Conservation (phyloP, 2,888 invertebrate genomes). For the Andrena praecox region DNA sequence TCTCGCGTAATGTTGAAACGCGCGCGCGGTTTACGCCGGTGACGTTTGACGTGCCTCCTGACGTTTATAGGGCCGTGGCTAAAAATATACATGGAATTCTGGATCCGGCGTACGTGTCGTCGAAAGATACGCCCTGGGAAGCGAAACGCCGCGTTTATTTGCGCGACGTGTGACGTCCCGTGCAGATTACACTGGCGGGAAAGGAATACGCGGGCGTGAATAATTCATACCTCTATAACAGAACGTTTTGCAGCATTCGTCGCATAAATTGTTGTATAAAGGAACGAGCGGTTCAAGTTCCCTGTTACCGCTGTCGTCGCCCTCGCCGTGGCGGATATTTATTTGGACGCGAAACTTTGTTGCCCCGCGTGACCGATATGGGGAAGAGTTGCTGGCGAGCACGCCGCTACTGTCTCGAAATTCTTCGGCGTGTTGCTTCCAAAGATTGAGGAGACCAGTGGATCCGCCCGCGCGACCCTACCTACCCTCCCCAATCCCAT, state of each 20-base stretch:
- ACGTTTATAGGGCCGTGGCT: not conserved
- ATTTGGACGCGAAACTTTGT: not conserved
- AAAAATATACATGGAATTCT: conserved; percentile 8
- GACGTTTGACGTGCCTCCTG: not conserved
- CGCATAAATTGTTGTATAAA: conserved; percentile 13
- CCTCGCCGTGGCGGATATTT: not conserved
- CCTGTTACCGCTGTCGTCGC: not conserved
- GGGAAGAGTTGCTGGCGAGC: not conserved
- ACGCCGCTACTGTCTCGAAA: not conserved
- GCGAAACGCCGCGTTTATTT: conserved; percentile 40
- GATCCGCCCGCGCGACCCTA: conserved; percentile 13
- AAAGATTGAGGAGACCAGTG: conserved; percentile 3
- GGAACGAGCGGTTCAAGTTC: not conserved
- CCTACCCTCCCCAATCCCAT: conserved; percentile 13
- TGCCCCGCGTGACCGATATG: not conserved
- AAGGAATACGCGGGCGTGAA: conserved; percentile 28
- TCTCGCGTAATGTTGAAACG: not conserved
- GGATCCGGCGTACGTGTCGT: not conserved
- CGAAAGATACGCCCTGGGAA: not conserved
- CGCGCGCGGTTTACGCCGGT: not conserved
- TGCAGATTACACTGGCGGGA: conserved; percentile 17
- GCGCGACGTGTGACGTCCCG: conserved; percentile 9
- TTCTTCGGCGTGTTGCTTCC: not conserved
- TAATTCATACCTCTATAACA: conserved; percentile 38
- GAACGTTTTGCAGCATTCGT: conserved; percentile 11